Evolutionary conservation across 2,888 invertebrate species (phyloP).

Genomic region (Gnatocerus cornutus): DNA sequence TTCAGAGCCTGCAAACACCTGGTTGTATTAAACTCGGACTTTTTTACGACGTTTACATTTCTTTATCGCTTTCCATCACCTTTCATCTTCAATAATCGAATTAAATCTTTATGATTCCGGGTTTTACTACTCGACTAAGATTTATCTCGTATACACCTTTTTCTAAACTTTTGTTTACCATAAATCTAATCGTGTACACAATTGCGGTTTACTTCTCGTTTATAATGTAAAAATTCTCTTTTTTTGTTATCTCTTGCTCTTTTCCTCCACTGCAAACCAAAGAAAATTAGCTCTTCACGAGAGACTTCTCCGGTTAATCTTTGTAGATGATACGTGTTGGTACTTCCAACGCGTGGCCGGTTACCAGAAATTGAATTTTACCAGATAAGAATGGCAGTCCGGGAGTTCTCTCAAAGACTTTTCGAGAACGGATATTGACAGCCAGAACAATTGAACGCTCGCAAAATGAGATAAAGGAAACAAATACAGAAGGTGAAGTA

Average conservation of each 20-base stretch:
- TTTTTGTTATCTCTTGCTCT: constrained; percentile 3
- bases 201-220: constrained; percentile 23
- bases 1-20: constrained; percentile 64
- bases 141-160: constrained; percentile 40
- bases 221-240: constrained; percentile 27
- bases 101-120: constrained; percentile 44
- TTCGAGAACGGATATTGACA: constrained; percentile 67
- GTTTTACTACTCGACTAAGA: constrained; percentile 39
- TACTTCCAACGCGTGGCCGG: constrained; percentile 49
- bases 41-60: constrained; percentile 53
- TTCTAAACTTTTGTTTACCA: constrained; percentile 44
- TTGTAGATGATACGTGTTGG: constrained; percentile 51
- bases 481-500: constrained; percentile 68
- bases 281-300: constrained; percentile 25
- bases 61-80: constrained; percentile 42
- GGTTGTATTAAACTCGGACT: constrained; percentile 57
- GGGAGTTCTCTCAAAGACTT: constrained; percentile 63
- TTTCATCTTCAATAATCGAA: constrained; percentile 47
- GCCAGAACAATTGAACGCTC: constrained; percentile 73
- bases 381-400: constrained; percentile 60
- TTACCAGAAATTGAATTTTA: constrained; percentile 67
- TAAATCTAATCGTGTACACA: constrained; percentile 48
- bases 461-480: constrained; percentile 71
- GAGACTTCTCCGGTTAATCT: constrained; percentile 43
- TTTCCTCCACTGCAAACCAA: not conserved